phyloP scores from a whole-genome alignment of 1,140 invertebrate genomes.

The Nephotettix cincticeps region DNA sequence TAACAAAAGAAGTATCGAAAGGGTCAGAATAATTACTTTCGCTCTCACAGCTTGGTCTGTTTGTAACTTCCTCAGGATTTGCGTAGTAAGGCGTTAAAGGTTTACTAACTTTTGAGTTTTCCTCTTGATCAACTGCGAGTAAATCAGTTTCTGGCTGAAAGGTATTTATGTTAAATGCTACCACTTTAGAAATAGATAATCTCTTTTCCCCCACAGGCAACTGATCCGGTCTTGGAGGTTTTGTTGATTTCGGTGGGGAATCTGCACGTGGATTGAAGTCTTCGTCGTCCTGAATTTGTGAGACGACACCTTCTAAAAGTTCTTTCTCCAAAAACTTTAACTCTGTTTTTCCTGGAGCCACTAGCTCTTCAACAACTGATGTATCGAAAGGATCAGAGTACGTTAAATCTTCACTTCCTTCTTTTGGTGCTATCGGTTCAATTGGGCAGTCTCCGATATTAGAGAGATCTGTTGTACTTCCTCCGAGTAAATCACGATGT shows the following conservation, averaged over 20 bases:
- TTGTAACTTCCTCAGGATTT: constrained; percentile 24
- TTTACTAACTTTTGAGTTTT: constrained; percentile 57
- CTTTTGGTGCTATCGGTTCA: constrained; percentile 53
- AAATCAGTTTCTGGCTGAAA: constrained; percentile 55
- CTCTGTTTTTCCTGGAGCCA: constrained; percentile 72
- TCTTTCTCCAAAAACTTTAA: constrained; percentile 77
- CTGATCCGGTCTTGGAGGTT: constrained; percentile 33
- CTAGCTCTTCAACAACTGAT: constrained; percentile 66
- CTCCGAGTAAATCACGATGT: constrained; percentile 47
- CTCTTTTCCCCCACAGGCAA: constrained; percentile 34
- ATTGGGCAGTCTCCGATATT: constrained; percentile 67
- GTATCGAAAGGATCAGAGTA: constrained; percentile 86
- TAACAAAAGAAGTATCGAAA: constrained; percentile 80
- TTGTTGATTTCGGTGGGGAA: constrained; percentile 37
- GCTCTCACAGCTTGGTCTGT: constrained; percentile 26
- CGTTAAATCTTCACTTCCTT: constrained; percentile 50
- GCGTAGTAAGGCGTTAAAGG: constrained; percentile 71
- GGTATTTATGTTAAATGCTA: constrained; percentile 67
- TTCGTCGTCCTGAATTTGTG: constrained; percentile 45
- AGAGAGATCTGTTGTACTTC: constrained; percentile 71
- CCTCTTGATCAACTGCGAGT: constrained; percentile 58
- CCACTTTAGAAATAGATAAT: constrained; percentile 54
- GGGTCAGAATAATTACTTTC: constrained; percentile 55
- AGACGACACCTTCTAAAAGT: constrained; percentile 56
- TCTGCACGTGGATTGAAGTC: constrained; percentile 73